A percentile compares a stretch with the other conserved stretches of the same genome.
Evolutionary conservation across 2,113 vertebrate genomes (phyloP).

Genomic region (Siniperca chuatsi): DNA sequence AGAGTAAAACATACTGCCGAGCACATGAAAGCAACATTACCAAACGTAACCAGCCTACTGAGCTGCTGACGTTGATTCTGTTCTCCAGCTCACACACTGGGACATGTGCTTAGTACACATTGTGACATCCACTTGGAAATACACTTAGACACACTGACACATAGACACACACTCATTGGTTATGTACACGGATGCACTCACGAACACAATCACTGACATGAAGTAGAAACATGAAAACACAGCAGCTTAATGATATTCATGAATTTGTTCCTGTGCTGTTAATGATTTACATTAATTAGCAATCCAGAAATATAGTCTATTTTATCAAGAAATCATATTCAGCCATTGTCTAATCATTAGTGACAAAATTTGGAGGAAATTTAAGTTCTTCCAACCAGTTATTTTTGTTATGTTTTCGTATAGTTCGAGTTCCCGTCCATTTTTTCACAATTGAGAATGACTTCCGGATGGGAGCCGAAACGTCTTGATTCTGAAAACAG

Average conservation of each 20-base stretch:
- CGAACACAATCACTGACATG: too few relatives aligned
- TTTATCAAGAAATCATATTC: neutral
- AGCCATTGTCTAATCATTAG: neutral
- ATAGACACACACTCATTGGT: slow-evolving; percentile 21
- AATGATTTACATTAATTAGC: neutral
- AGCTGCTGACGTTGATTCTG: slow-evolving; percentile 56
- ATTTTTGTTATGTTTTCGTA: too few relatives aligned
- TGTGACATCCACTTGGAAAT: slow-evolving; percentile 25
- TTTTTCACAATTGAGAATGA: too few relatives aligned
- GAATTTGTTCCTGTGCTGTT: neutral
- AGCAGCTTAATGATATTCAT: neutral
- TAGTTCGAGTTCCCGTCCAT: too few relatives aligned
- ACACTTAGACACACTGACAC: slow-evolving; percentile 29
- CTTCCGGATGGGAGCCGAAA: too few relatives aligned
- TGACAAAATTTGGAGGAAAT: neutral
- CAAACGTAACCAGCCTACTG: slow-evolving; percentile 26
- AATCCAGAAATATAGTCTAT: neutral
- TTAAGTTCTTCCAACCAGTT: neutral
- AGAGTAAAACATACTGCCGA: neutral
- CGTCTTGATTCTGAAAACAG: too few relatives aligned
- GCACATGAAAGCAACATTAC: slow-evolving; percentile 21
- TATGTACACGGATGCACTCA: neutral
- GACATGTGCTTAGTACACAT: slow-evolving; percentile 54
- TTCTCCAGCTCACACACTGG: slow-evolving; percentile 56
- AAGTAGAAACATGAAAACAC: neutral